These are phyloP conservation scores for Acleris literana DNA, from an alignment of 2,888 invertebrate species.

Conservation along the genomic window DNA sequence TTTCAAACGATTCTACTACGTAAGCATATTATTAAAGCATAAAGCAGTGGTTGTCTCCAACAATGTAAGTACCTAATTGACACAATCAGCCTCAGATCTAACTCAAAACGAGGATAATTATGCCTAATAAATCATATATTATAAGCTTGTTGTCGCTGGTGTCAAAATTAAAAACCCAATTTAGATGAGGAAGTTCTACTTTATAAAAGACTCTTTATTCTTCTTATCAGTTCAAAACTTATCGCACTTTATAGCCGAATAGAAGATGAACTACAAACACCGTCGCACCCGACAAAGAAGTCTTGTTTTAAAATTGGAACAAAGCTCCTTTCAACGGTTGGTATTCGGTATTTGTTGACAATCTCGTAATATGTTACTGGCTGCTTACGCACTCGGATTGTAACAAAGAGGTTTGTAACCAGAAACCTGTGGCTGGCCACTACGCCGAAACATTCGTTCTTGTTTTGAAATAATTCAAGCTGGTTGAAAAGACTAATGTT, in stretches of 20 bases:
- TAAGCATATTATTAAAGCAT: too few species aligned
- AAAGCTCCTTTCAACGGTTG: constrained; percentile 26
- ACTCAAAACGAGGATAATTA: too few species aligned
- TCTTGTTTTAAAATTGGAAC: constrained; percentile 37
- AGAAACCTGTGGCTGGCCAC: constrained; percentile 30
- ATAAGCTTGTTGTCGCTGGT: background rate
- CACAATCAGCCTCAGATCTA: too few species aligned
- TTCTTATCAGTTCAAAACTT: background rate
- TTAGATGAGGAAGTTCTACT: background rate
- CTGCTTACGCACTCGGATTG: constrained; percentile 24
- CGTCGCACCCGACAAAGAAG: constrained; percentile 26
- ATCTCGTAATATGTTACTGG: constrained; percentile 33
- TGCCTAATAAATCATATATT: too few species aligned
- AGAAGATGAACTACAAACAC: background rate
- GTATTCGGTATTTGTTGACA: constrained; percentile 36
- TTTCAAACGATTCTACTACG: too few species aligned
- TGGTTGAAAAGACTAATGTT: background rate
- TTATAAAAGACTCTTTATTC: background rate
- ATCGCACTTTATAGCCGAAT: too few species aligned
- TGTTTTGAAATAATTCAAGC: constrained; percentile 26
- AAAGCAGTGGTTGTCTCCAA: too few species aligned
- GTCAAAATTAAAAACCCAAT: background rate
- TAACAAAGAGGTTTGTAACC: constrained; percentile 31
- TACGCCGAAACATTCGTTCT: constrained; percentile 24
- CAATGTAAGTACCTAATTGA: too few species aligned